Base-by-base conservation (phyloP, 2,888 invertebrate genomes). In the Drosophila tripunctata region DNA sequence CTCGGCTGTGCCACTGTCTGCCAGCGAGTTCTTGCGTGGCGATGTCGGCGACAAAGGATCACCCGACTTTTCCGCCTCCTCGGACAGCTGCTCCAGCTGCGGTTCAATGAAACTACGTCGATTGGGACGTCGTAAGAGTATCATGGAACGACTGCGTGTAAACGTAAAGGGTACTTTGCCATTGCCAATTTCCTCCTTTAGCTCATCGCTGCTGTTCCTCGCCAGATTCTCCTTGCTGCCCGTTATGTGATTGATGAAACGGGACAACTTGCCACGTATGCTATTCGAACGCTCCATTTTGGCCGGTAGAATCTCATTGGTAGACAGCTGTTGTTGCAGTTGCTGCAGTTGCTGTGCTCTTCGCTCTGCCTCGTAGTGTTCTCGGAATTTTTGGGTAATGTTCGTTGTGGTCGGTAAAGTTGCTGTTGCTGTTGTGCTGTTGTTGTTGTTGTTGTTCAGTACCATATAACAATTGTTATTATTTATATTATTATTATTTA, bases 281-380 rank as follows among this genome's bases (percentile, higher is more conserved):
- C 91, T 92, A 38, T 90, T 90, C 10, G 91, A 89, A 2, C 91
- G 86, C 75, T 91, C 91, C 60, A 91, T 88, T 73, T 90, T 91
- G 15, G 88, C 85, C 1, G 79, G 56, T 40, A 67, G 78, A 21
- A n/a, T n/a, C n/a, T 89, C 86, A 21, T 63, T 72, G 12, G 72
- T 72, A 0, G 81, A 3, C 5, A 14, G 27, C 8, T 10, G 12
- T 19, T 40, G 73, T 22, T 40, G 31, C 3, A 52, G 22, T 6
- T 33, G 33, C n/a, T n/a, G n/a, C n/a, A n/a, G n/a, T 61, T 35
- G 22, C 52, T 54, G 54, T 2, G 61, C 60, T 30, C 67, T 72
- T 21, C 70, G 75, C 69, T 77, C 78, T 47, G 58, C 75, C 57
- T 75, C 77, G 68, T 76, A 86, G 33, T 78, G 80, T 41, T 83